phyloP scores from a whole-genome alignment of 2,113 vertebrate genomes.

The Labrus mixtus region DNA sequence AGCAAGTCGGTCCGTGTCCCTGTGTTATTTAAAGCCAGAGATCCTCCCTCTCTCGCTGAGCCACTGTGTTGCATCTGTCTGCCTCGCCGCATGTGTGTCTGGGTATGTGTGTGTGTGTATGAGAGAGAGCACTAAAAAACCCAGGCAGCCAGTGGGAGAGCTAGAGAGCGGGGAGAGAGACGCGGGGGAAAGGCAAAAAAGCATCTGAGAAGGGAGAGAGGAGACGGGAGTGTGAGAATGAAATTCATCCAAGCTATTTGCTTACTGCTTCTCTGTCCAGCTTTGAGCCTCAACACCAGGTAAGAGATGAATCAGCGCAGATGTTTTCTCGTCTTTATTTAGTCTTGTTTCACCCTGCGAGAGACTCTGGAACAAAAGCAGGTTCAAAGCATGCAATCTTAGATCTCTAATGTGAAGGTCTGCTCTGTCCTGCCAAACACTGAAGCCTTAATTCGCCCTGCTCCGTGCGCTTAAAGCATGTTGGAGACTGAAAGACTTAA shows the following conservation, averaged over 20 bases:
- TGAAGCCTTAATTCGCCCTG: conserved; percentile 59
- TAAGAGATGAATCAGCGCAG: conserved; percentile 65
- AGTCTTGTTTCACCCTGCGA: conserved; percentile 40
- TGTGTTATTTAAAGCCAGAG: conserved; percentile 84
- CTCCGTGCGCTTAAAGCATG: conserved; percentile 57
- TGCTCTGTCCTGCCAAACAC: conserved; percentile 44
- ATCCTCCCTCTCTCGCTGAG: conserved; percentile 75
- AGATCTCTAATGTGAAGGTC: conserved; percentile 57
- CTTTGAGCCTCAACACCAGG: conserved; percentile 84
- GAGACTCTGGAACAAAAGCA: conserved; percentile 58
- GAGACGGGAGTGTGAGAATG: conserved; percentile 81
- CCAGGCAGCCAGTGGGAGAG: conserved; percentile 76
- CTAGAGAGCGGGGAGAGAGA: conserved; percentile 74
- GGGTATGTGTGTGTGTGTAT: conserved; percentile 33
- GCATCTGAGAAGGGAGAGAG: conserved; percentile 70
- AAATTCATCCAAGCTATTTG: conserved; percentile 85
- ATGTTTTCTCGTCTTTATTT: background rate
- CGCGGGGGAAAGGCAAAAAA: conserved; percentile 69
- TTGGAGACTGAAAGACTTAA: conserved; percentile 51
- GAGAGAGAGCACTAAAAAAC: conserved; percentile 72
- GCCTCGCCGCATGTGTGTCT: conserved; percentile 70
- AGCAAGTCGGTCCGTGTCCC: conserved; percentile 79
- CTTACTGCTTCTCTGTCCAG: conserved; percentile 84
- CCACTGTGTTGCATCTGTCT: conserved; percentile 81
- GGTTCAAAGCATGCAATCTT: conserved; percentile 55